Conservation (phyloP, 92 coral and sea anemone genomes). For the Blastomussa wellsi region DNA sequence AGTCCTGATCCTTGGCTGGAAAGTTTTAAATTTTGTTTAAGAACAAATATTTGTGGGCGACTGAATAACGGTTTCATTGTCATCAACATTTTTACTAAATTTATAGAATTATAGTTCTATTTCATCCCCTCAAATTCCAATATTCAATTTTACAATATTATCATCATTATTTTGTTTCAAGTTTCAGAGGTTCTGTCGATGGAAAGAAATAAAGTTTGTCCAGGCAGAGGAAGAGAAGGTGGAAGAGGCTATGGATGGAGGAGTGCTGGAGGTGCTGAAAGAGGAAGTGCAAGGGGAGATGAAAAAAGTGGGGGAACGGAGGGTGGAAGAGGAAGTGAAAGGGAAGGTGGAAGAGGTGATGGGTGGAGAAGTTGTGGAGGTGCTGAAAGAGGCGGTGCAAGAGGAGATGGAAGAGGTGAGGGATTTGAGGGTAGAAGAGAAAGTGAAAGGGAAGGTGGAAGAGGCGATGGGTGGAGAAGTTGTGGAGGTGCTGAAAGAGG, state of each 20-base stretch:
- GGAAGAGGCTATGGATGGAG: neutral
- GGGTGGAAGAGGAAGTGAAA: neutral
- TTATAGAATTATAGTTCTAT: neutral
- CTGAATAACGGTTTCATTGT: neutral
- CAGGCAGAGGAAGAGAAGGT: neutral
- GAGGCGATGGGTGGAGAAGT: neutral
- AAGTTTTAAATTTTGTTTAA: too few species aligned
- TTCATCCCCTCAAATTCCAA: neutral
- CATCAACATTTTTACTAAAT: neutral
- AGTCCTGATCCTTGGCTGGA: too few species aligned
- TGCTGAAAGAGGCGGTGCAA: too few species aligned
- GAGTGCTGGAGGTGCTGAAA: neutral
- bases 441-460: neutral
- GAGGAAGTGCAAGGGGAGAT: neutral
- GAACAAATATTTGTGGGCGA: neutral
- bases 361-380: neutral
- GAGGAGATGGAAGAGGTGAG: too few species aligned
- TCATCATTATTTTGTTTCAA: too few species aligned
- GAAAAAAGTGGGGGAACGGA: neutral
- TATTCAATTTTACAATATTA: neutral
- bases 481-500: too few species aligned
- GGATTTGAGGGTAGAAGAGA: neutral
- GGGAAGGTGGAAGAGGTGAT: constrained; percentile 1
- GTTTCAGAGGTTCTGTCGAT: neutral
- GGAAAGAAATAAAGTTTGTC: neutral